phyloP scores from a whole-genome alignment of 2,113 vertebrate species.

The Athene noctua region DNA sequence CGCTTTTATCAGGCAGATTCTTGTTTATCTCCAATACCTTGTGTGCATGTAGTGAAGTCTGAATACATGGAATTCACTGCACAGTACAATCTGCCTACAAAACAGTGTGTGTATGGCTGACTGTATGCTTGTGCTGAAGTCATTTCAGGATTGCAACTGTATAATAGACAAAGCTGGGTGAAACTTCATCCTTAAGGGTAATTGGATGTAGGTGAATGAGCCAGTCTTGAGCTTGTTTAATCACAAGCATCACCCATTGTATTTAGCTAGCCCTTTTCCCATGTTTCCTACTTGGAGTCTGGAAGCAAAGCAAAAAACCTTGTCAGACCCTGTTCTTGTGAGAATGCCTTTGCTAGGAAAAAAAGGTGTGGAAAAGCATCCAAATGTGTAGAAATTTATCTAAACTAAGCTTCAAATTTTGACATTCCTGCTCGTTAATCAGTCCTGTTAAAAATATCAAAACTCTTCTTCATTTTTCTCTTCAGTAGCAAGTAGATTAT shows the following conservation, averaged over 20 bases:
- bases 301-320: neutral
- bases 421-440: neutral
- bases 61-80: neutral
- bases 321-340: neutral
- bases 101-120: neutral
- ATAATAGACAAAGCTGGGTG: neutral
- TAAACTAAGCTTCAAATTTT: neutral
- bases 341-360: neutral
- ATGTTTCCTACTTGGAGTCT: neutral
- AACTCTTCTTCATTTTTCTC: neutral
- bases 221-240: neutral
- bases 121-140: neutral
- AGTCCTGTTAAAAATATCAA: neutral
- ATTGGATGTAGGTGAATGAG: neutral
- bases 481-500: neutral
- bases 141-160: neutral
- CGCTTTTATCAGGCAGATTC: neutral
- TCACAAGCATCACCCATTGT: neutral
- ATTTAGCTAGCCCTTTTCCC: neutral
- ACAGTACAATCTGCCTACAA: neutral
- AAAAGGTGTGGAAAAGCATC: neutral
- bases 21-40: neutral
- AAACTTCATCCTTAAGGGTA: neutral
- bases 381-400: neutral
- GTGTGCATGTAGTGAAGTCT: neutral